Evolutionary conservation across 2,888 invertebrate genomes (phyloP), one percentile per base, ranked within the genome.

Genomic region (Linnaemya vulpina): DNA sequence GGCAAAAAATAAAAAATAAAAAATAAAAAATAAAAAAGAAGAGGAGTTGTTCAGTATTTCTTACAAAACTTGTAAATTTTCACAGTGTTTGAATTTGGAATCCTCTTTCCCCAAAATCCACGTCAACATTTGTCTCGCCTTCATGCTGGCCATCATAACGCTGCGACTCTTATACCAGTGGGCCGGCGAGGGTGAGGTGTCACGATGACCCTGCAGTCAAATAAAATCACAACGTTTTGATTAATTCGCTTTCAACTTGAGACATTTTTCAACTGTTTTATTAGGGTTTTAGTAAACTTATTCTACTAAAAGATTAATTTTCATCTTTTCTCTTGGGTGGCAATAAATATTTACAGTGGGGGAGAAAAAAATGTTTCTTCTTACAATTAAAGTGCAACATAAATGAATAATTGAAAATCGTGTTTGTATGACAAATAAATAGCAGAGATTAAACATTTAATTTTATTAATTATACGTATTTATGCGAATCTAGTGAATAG

Each of bases 101-200:
- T 97, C 97, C 91, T 97, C 97, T 89, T 97, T 97, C 63, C 97
- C 97, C 91, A 97, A 96, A 68, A 97, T 95, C 97, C 97, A 97
- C 22, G 97, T 97, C 87, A 97, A 94, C 96, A 97, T 97, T 92
- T 97, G 97, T 68, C 97, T 93, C 0, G 97, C 97, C 90, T 96
- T 96, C 96, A 97, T 97, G 92, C 97, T 97, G 4, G 97, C 97
- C 88, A 97, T 93, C 22, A 97, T 95, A 3, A 97, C 95, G 0
- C 97, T 96, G 83, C 97, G 93, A 81, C 96, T 96, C 89, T 97
- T 97, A 93, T 96, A 97, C 96, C 96, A 96, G 88, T 96, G 96
- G 0, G 95, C 94, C 30, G 94, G 94, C 0, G 95, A 94, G 60
- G 87, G 88, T 3, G 92, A 92, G 0, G 93, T 92, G 78, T 93